Evolutionary conservation across 2,113 vertebrate genomes (phyloP), one percentile per base, ranked within the genome.

Genomic region (Arothron firmamentum): DNA sequence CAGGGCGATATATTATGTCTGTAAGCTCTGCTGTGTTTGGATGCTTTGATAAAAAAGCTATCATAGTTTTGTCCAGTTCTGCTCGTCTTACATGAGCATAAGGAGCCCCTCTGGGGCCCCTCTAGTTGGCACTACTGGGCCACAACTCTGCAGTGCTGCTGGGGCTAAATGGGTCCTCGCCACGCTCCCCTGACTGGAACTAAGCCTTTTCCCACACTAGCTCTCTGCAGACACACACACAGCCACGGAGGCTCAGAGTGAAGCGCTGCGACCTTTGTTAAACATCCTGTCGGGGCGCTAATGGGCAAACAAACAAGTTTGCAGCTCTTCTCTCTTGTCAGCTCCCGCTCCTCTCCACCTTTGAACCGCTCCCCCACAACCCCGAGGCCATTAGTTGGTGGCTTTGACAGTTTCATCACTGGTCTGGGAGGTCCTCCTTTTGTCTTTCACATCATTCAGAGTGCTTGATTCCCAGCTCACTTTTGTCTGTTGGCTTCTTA

Each of bases 261-360:
- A 69, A 62, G 62, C 59, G 20, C 18, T 54, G 23, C 71, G 68
- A 57, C 68, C 77, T 70, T 81, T 79, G 81, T 79, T 78, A 82
- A 82, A 82, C 67, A 78, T 43, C 72, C 76, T 77, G 73, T 60
- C 46, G 56, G 62, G 31, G 62, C 49, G 59, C 56, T 79, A 82
- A 85, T 76, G 75, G 79, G 57, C 75, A 77, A 85, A 79, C 83
- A 88, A 84, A 85, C 78, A 78, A 62, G 53, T 57, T 48, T 15
- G 43, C 48, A 41, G 55, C 43, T 18, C 49, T 67, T 12, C 10
- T 50, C 52, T 48, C 59, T 56, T 61, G 34, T 45, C 46, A 55
- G 1, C 25, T 49, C 10, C 53, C 21, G 31, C 52, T 46, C 13
- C 23, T 51, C 21, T 1, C 49, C 55, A 20, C 8, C 43, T 13